Evolutionary conservation across 1,140 invertebrate species (phyloP).

Genomic region (Tribolium madens): DNA sequence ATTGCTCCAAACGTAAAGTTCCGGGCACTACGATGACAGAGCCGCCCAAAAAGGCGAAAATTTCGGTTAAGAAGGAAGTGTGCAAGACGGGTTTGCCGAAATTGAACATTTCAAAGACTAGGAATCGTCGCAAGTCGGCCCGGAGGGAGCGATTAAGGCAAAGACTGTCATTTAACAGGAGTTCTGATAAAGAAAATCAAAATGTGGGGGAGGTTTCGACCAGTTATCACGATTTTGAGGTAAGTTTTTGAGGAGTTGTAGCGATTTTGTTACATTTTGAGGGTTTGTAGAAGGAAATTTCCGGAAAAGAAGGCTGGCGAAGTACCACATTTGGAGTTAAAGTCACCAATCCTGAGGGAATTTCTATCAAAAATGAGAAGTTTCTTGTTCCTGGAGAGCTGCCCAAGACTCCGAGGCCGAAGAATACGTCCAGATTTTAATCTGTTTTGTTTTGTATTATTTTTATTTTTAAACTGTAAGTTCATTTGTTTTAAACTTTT

Average conservation of each 20-base stretch:
- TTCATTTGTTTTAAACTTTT: too few species aligned
- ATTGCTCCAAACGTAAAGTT: constrained; percentile 14
- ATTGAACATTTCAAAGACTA: neutral
- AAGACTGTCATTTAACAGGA: neutral
- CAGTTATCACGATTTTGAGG: constrained; percentile 7
- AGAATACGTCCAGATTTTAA: too few species aligned
- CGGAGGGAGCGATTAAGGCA: neutral
- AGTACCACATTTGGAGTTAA: neutral
- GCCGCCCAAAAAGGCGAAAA: neutral
- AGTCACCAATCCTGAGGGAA: too few species aligned
- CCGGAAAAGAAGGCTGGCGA: neutral
- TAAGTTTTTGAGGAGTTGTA: neutral
- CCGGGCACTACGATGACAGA: neutral
- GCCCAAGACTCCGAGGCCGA: too few species aligned
- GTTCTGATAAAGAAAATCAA: constrained; percentile 14
- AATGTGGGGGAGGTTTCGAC: neutral
- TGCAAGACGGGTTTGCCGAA: constrained; percentile 1
- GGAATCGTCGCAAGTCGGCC: neutral
- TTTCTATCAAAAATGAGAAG: too few species aligned
- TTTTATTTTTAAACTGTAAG: too few species aligned
- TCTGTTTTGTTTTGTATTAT: too few species aligned
- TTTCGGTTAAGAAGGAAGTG: neutral
- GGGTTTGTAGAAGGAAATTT: neutral
- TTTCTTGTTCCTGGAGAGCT: too few species aligned
- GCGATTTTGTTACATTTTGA: too few species aligned